Percentiles rank a stretch among this genome's conserved stretches.
Conservation (phyloP, 1,140 invertebrate species). For the Solenopsis invicta region DNA sequence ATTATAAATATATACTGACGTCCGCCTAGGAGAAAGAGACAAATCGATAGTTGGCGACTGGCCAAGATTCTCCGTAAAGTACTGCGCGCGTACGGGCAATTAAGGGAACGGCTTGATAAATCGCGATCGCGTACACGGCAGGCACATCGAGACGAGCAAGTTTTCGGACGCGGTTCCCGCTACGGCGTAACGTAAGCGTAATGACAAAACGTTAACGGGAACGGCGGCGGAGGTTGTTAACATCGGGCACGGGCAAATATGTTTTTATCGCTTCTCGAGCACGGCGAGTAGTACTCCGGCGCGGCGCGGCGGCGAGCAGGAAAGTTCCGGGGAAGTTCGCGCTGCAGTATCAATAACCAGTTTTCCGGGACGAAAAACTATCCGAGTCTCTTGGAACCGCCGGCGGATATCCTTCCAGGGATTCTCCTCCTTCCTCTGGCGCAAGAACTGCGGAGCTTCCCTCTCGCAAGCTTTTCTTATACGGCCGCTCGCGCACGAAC, state of each 20-base stretch:
- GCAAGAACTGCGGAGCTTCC: slow-evolving; percentile 67
- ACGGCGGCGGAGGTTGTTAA: slow-evolving; percentile 71
- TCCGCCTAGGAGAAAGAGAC: slow-evolving; percentile 7
- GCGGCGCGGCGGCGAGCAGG: slow-evolving; percentile 2
- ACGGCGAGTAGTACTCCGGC: slow-evolving; percentile 34
- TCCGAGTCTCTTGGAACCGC: slow-evolving; percentile 72
- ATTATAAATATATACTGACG: slow-evolving; percentile 62
- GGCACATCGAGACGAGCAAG: background rate
- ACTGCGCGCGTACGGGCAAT: slow-evolving; percentile 53
- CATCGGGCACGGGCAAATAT: slow-evolving; percentile 75
- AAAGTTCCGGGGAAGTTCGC: slow-evolving; percentile 71
- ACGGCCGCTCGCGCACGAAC: slow-evolving; percentile 24
- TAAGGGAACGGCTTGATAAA: slow-evolving; percentile 63
- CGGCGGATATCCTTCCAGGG: slow-evolving; percentile 71
- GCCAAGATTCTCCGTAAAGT: slow-evolving; percentile 63
- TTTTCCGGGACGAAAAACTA: slow-evolving; percentile 75
- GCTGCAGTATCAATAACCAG: slow-evolving; percentile 78
- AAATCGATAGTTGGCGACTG: slow-evolving; percentile 58
- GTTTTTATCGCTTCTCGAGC: slow-evolving; percentile 76
- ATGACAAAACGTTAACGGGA: slow-evolving; percentile 71
- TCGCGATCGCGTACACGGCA: slow-evolving; percentile 41
- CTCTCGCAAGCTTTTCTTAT: slow-evolving; percentile 65
- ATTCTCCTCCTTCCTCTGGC: slow-evolving; percentile 47
- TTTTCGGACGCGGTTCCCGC: slow-evolving; percentile 9
- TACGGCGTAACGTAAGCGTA: slow-evolving; percentile 33